Conservation (phyloP, 2,888 invertebrate species). For the Tolmerus cingulatus region DNA sequence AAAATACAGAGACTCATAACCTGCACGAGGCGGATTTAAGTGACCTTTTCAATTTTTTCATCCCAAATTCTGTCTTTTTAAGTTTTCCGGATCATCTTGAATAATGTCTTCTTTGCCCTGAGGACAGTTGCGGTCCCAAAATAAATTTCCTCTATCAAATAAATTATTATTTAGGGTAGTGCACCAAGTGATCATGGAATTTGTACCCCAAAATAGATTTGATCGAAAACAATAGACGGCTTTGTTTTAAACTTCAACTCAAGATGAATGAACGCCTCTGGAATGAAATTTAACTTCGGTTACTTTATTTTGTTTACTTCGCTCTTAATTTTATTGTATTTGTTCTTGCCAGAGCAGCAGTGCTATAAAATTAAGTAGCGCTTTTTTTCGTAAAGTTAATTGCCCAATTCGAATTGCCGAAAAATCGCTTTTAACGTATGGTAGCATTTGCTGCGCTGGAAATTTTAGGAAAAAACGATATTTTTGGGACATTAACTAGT, state of each 20-base stretch:
- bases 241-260: background rate
- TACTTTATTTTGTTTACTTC: background rate
- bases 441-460: background rate
- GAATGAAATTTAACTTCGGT: background rate
- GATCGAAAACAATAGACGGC: background rate
- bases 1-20: conserved; percentile 8
- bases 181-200: background rate
- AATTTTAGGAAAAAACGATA: background rate
- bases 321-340: background rate
- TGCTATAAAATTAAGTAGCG: background rate
- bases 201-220: background rate
- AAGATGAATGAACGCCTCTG: background rate
- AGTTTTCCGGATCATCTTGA: conserved; percentile 30
- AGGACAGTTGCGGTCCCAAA: background rate
- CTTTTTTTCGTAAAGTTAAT: background rate
- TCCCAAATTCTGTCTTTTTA: background rate
- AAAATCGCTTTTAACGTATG: background rate
- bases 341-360: background rate
- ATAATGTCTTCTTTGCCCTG: background rate
- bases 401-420: background rate
- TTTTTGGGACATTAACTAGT: background rate
- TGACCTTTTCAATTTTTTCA: conserved; percentile 26
- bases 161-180: background rate
- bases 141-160: background rate
- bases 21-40: conserved; percentile 1